Base-by-base conservation (phyloP, 2,113 vertebrate species). In the Sander lucioperca region DNA sequence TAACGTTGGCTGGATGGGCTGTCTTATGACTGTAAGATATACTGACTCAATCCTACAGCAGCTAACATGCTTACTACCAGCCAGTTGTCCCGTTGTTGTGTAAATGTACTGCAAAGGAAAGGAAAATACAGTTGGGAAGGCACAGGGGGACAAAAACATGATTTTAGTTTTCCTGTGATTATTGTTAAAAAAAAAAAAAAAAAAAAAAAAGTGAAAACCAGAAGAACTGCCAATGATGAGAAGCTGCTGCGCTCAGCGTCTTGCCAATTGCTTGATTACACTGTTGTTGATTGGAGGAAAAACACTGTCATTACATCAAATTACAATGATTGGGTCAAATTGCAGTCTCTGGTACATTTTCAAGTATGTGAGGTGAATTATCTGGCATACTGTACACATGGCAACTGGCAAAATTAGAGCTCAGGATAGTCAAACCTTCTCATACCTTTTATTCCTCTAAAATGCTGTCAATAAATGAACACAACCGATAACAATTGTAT, bases 181-280 rank as follows among this genome's bases (percentile, higher is more conserved):
- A n/a, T 58, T 64, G 30, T 43, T 45, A 54, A 61, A 59, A 57
- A 58, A 6, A 0, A 68, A 69, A 39, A 36, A n/a, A n/a, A n/a
- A n/a, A n/a, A n/a, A n/a, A n/a, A n/a, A n/a, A 7, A 36, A 39
- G 74, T 48, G 61, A 62, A 50, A 70, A 72, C 6, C 61, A 47
- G 67, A 75, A 56, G 36, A 66, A 50, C 27, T 69, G 73, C n/a
- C 69, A 21, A 3, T 58, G 62, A 84, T 71, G 80, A 72, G 47
- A 76, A 81, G 81, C 91, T 83, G 85, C 79, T 88, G 83, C 19
- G 80, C 90, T 86, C 85, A 86, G 89, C 72, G 47, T 80, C 87
- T 82, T 64, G 77, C 64, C 91, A 88, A 88, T 84, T 91, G 83
- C 85, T 84, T 92, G 82, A 92, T 90, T 87, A 80, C 39, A 76